Evolutionary conservation across 1,140 invertebrate species (phyloP).

Genomic region (Drosophila triauraria): DNA sequence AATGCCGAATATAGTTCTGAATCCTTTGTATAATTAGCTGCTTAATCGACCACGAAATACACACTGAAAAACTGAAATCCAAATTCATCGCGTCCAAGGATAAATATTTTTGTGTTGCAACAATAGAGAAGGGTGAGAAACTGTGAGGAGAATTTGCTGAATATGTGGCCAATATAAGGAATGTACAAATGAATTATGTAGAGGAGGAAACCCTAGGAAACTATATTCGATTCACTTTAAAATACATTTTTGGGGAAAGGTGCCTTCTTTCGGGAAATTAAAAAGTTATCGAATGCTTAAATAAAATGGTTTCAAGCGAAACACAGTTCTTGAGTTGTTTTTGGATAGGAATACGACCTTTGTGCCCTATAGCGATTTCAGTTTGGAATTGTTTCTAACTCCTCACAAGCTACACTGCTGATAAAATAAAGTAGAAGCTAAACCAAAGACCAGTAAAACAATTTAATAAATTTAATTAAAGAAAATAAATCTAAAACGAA

Average conservation of each 20-base stretch:
- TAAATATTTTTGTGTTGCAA: constrained; percentile 26
- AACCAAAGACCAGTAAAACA: constrained; percentile 46
- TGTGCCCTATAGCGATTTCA: constrained; percentile 21
- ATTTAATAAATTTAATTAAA: constrained; percentile 2
- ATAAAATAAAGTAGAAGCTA: constrained; percentile 48
- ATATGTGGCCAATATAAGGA: constrained; percentile 60
- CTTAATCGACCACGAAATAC: constrained; percentile 34
- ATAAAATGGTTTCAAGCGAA: constrained; percentile 55
- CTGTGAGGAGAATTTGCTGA: constrained; percentile 39
- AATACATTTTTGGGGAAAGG: constrained; percentile 28
- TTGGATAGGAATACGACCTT: background rate
- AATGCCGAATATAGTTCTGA: constrained; percentile 39
- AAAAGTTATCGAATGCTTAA: constrained; percentile 41
- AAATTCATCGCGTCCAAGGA: constrained; percentile 49
- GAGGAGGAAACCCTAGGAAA: constrained; percentile 27
- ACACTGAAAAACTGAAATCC: constrained; percentile 22
- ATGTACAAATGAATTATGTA: constrained; percentile 51
- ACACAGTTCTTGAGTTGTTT: constrained; percentile 32
- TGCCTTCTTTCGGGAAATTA: constrained; percentile 50
- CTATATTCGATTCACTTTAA: constrained; percentile 39
- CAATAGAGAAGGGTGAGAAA: constrained; percentile 17
- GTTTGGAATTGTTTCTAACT: constrained; percentile 36
- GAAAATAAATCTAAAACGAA: constrained; percentile 24
- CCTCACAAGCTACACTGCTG: constrained; percentile 58
- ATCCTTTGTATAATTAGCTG: constrained; percentile 41